phyloP scores from a whole-genome alignment of 2,888 invertebrate genomes.

The Drosophila mimica region DNA sequence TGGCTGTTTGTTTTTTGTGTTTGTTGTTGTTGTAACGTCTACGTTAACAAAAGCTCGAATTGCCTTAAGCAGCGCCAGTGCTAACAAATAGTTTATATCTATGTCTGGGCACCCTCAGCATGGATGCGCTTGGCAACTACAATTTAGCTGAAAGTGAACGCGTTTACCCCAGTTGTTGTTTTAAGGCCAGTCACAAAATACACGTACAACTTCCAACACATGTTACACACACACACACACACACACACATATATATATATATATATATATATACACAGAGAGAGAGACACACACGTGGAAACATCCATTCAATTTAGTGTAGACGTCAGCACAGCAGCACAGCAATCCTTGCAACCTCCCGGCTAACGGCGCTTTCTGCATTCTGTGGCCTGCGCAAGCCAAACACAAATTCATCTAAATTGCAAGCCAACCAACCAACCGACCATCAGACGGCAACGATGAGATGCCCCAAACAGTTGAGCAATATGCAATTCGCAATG shows the following conservation, averaged over 20 bases:
- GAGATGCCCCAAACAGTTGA: conserved; percentile 34
- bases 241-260: background rate
- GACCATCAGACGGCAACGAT: conserved; percentile 44
- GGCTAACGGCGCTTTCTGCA: conserved; percentile 4
- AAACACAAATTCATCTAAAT: conserved; percentile 63
- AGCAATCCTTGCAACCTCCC: conserved; percentile 21
- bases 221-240: conserved; percentile 20
- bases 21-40: conserved; percentile 30
- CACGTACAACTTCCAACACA: conserved; percentile 21
- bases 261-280: conserved; percentile 4
- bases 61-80: conserved; percentile 49
- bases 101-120: conserved; percentile 20
- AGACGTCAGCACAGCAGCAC: conserved; percentile 55
- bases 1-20: background rate
- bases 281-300: background rate
- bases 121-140: conserved; percentile 34
- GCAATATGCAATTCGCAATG: conserved; percentile 16
- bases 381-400: conserved; percentile 26
- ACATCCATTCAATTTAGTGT: conserved; percentile 58
- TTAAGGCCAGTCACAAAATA: conserved; percentile 11
- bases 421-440: conserved; percentile 59
- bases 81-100: conserved; percentile 47
- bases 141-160: conserved; percentile 55
- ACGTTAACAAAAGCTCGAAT: conserved; percentile 54
- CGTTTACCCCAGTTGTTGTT: conserved; percentile 48